phyloP scores from a whole-genome alignment of 2,113 vertebrate genomes.

The Seriola aureovittata region DNA sequence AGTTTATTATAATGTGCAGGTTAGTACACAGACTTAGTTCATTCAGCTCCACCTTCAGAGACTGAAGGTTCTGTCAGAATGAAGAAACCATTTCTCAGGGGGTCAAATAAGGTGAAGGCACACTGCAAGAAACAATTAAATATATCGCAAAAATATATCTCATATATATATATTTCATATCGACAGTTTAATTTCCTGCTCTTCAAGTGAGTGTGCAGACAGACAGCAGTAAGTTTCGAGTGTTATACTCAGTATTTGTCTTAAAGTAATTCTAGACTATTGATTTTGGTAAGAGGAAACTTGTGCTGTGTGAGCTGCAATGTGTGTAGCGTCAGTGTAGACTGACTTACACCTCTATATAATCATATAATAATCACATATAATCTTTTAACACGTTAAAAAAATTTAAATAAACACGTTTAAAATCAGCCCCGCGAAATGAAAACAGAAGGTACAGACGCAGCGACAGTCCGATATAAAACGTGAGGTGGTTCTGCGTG shows the following conservation, averaged over 20 bases:
- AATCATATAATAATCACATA: too few relatives aligned
- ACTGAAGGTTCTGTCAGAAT: neutral
- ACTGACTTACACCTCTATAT: neutral
- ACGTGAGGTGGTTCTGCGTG: neutral
- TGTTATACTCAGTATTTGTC: slow-evolving; percentile 5
- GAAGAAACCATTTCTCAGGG: neutral
- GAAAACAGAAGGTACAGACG: neutral
- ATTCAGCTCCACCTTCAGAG: neutral
- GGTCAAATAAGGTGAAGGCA: slow-evolving; percentile 58
- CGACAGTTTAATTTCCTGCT: neutral
- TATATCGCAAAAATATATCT: too few relatives aligned
- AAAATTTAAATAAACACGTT: neutral
- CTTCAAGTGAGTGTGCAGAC: neutral
- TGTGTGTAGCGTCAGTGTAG: neutral
- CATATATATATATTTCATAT: too few relatives aligned
- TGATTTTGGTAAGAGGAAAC: slow-evolving; percentile 67
- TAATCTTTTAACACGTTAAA: too few relatives aligned
- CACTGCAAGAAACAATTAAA: slow-evolving; percentile 7
- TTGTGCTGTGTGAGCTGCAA: slow-evolving; percentile 22
- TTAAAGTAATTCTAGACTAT: slow-evolving; percentile 62
- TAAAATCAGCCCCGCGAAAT: neutral
- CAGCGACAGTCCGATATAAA: neutral
- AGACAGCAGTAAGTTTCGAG: neutral
- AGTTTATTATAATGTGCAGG: neutral
- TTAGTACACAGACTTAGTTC: neutral